Evolutionary conservation across 2,888 invertebrate species (phyloP), one percentile per base, ranked within the genome.

Genomic region (Alcis repandata): DNA sequence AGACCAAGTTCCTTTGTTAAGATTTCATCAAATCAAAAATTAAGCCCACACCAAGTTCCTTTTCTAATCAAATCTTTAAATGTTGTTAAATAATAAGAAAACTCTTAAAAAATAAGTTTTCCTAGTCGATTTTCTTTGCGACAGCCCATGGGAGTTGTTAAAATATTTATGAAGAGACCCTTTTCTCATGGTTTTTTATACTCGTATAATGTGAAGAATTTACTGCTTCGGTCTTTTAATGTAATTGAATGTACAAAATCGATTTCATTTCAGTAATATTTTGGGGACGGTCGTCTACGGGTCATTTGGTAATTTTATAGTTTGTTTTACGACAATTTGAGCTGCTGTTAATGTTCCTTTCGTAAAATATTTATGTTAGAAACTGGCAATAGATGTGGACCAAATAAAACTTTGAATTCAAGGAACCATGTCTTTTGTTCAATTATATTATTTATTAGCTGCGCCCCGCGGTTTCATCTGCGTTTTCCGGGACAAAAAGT

Each of bases 161-260:
- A 87, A 87, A 87, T 89, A 88, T 89, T 88, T 89, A 89, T 87
- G 82, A 86, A 83, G 62, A 64, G 80, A 83, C 83, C 88, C 84
- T 88, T 85, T 85, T 85, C 82, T 80, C 81, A 74, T 76, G 79
- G 79, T 77, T 83, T 85, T 87, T 85, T 87, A 84, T 80, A 77
- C 77, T 73, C 79, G 85, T 84, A 84, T 87, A 86, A 88, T 86
- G 84, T 82, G 79, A 85, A 71, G 83, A 87, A 87, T 88, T 86
- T 87, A 88, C 82, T 82, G 80, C 78, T 74, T 70, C 73, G 82
- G 80, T 79, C 84, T 80, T 83, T 76, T 87, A 85, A 87, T 84
- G 86, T 87, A 86, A 88, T 88, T 88, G 86, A 85, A 86, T 82
- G 81, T 81, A 74, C 70, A 76, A 78, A 80, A 83, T 83, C 79